A percentile compares a stretch with the other conserved stretches of the same genome.
Conservation (phyloP, 2,888 invertebrate species). For the Lymantria dispar region DNA sequence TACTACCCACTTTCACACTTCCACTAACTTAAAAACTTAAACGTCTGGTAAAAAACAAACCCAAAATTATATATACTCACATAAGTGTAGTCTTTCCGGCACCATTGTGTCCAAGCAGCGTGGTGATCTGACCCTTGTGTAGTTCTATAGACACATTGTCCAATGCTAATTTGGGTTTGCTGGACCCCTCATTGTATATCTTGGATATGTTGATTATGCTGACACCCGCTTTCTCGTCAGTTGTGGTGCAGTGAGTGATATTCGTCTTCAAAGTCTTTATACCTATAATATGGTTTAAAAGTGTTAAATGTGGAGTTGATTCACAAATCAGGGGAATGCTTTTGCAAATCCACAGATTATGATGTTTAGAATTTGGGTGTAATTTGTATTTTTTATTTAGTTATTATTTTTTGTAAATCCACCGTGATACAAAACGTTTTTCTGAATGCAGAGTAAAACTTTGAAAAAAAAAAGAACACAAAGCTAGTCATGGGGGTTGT, state of each 20-base stretch:
- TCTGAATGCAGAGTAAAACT: too few species aligned
- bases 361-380: too few species aligned
- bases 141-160: constrained; percentile 90
- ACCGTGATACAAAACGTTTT: too few species aligned
- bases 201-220: constrained; percentile 88
- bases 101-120: constrained; percentile 94
- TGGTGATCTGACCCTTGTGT: constrained; percentile 91
- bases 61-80: constrained; percentile 57
- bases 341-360: too few species aligned
- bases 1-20: too few species aligned
- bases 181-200: constrained; percentile 72
- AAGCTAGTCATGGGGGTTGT: too few species aligned
- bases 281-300: constrained; percentile 37
- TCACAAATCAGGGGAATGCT: too few species aligned
- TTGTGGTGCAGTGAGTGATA: constrained; percentile 45
- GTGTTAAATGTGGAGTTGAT: not conserved
- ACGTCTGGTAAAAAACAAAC: too few species aligned
- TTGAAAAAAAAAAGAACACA: too few species aligned
- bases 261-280: constrained; percentile 51
- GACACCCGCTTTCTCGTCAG: constrained; percentile 85
- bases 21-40: too few species aligned
- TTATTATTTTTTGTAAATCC: too few species aligned
- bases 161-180: constrained; percentile 83
- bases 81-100: constrained; percentile 97
- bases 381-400: too few species aligned